Evolutionary conservation across 2,888 invertebrate genomes (phyloP), one percentile per base, ranked within the genome.

Genomic region (Alsophila aescularia): DNA sequence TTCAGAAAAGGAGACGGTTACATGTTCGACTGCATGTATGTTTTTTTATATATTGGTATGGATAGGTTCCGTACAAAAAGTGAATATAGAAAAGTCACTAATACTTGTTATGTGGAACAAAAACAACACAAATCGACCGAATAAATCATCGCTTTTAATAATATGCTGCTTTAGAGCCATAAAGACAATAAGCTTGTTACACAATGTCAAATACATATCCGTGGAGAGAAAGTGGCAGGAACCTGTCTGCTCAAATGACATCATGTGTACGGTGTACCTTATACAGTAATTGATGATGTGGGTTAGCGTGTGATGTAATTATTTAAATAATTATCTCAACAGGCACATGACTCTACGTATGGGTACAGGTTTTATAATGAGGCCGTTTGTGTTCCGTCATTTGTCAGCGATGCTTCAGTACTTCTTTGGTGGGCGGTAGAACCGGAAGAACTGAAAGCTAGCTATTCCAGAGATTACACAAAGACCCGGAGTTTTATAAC

Each of bases 161-260:
- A 40, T 31, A 36, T 18, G 12, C 34, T 27, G 24, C 15, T 18
- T 35, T 48, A 36, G 15, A 57, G 41, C 53, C 51, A 60, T 58
- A 60, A 58, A 60, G 49, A 55, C 58, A 58, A 56, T 55, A 49
- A 57, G 63, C 48, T 63, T 69, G 60, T 77, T 77, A 67, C 67
- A 72, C 72, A 77, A 77, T 73, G 57, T 66, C 64, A 70, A 66
- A 69, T 67, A 62, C 63, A 62, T 64, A 66, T 62, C 59, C 60
- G 63, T 54, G 54, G 50, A 67, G 77, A 70, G 78, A 77, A 77
- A 77, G 77, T 69, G 42, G 58, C 57, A 65, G 66, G 59, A 73
- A 73, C 85, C 73, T 69, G 81, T 76, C 63, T 64, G 3, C 47
- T 39, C 16, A 36, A 35, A 63, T 81, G 85, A 82, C 77, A 76